phyloP scores from a whole-genome alignment of 2,888 invertebrate genomes.

The Plagiodera versicolora region DNA sequence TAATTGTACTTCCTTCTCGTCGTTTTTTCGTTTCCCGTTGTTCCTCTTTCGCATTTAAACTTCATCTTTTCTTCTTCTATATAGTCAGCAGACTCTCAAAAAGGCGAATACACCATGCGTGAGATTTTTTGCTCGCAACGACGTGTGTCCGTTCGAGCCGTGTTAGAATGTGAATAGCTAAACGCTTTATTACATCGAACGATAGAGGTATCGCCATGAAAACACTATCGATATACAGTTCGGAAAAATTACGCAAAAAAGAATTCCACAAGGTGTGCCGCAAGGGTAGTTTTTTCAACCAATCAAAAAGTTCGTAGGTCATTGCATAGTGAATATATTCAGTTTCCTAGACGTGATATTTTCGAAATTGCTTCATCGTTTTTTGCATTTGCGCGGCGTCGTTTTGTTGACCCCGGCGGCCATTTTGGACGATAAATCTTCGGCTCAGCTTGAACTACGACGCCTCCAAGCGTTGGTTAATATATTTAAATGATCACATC shows the following conservation, averaged over 20 bases:
- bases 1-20: neutral
- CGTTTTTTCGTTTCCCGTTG: neutral
- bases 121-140: neutral
- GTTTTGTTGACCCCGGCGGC: neutral
- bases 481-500: constrained; percentile 33
- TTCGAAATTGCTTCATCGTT: neutral
- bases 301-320: no score
- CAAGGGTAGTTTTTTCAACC: no score
- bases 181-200: neutral
- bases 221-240: neutral
- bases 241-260: neutral
- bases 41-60: neutral
- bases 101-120: neutral
- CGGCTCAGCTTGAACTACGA: constrained; percentile 27
- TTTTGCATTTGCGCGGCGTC: neutral
- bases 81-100: neutral
- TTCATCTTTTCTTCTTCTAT: neutral
- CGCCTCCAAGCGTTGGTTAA: constrained; percentile 32
- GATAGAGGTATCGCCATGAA: neutral
- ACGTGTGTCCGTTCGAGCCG: neutral
- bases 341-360: no score
- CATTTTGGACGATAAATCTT: neutral
- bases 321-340: no score
- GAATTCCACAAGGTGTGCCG: neutral
- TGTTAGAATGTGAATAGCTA: neutral